phyloP scores from a whole-genome alignment of 2,888 invertebrate genomes.

The Scrobipalpa atriplicella region DNA sequence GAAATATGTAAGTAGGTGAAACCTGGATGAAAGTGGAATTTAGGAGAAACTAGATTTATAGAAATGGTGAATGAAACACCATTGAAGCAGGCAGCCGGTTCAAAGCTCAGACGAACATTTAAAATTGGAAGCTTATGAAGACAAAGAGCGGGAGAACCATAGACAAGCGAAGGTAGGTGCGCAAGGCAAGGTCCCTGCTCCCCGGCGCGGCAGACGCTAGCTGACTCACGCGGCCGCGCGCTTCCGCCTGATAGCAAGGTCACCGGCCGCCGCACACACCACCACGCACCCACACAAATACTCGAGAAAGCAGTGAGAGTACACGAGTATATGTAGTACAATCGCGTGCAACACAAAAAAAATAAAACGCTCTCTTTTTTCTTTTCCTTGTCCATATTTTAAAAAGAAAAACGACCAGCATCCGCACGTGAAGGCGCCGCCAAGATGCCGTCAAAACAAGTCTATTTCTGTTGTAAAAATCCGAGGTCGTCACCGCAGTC shows the following conservation, averaged over 20 bases:
- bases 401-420: slow-evolving; percentile 20
- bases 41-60: too few species aligned
- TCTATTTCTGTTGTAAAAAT: slow-evolving; percentile 56
- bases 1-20: too few species aligned
- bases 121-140: background rate
- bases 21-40: too few species aligned
- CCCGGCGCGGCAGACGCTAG: slow-evolving; percentile 69
- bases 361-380: slow-evolving; percentile 15
- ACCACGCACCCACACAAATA: slow-evolving; percentile 39
- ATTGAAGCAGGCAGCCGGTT: too few species aligned
- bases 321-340: slow-evolving; percentile 41
- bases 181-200: slow-evolving; percentile 67
- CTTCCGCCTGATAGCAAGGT: slow-evolving; percentile 83
- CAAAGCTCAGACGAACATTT: background rate
- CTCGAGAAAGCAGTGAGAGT: slow-evolving; percentile 79
- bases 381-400: slow-evolving; percentile 19
- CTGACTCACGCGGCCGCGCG: slow-evolving; percentile 75
- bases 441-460: slow-evolving; percentile 55
- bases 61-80: too few species aligned
- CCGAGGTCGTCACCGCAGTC: slow-evolving; percentile 53
- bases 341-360: slow-evolving; percentile 44
- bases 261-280: slow-evolving; percentile 70
- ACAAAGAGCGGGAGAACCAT: slow-evolving; percentile 22
- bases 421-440: slow-evolving; percentile 39
- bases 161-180: slow-evolving; percentile 33